These are phyloP conservation scores for Pungitius pungitius DNA, from an alignment of 2,113 vertebrate genomes.

Conservation along the genomic window DNA sequence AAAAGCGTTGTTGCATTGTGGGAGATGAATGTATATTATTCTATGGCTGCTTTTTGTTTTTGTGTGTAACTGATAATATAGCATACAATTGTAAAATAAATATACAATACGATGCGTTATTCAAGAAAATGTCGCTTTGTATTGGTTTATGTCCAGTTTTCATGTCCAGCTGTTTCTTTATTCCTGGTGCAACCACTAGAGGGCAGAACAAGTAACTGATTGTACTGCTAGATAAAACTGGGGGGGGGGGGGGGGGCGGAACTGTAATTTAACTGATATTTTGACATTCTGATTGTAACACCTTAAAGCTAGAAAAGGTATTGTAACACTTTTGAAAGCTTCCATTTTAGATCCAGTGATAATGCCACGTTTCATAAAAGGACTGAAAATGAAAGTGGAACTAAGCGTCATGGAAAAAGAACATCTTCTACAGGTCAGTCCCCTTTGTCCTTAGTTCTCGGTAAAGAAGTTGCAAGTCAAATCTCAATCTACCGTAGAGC, in stretches of 20 bases:
- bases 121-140: slow-evolving; percentile 3
- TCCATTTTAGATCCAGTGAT: not conserved
- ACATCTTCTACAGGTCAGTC: not conserved
- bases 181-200: slow-evolving; percentile 41
- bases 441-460: not conserved
- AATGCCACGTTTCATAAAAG: not conserved
- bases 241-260: too few species aligned
- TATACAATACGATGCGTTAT: slow-evolving; percentile 59
- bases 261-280: too few species aligned
- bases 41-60: slow-evolving; percentile 50
- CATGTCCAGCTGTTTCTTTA: not conserved
- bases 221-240: not conserved
- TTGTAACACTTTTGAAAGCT: not conserved
- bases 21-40: slow-evolving; percentile 52
- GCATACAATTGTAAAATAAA: slow-evolving; percentile 65
- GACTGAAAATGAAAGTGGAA: not conserved
- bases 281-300: not conserved
- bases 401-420: not conserved
- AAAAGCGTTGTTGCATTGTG: slow-evolving; percentile 33
- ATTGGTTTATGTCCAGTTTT: not conserved
- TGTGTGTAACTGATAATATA: slow-evolving; percentile 57
- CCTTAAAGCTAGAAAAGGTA: not conserved
- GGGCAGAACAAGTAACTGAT: slow-evolving; percentile 35
- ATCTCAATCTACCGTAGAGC: not conserved
- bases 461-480: not conserved